phyloP scores from a whole-genome alignment of 2,797 vertebrate genomes.

The Erithacus rubecula region DNA sequence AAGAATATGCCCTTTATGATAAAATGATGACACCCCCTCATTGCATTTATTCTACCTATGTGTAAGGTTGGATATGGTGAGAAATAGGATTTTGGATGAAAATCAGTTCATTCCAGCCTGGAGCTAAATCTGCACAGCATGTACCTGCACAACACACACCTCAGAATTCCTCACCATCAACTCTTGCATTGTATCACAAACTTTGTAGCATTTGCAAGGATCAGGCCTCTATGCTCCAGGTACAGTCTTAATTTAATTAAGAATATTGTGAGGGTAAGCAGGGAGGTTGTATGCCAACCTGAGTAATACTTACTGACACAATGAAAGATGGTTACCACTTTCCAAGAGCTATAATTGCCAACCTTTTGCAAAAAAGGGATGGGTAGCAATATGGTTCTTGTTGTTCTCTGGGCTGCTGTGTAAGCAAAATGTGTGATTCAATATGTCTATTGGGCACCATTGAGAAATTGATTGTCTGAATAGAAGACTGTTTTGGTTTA shows the following conservation, averaged over 20 bases:
- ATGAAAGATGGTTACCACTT: constrained; percentile 9
- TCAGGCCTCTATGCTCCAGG: not conserved
- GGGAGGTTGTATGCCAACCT: not conserved
- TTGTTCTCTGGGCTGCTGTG: constrained; percentile 30
- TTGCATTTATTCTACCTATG: not conserved
- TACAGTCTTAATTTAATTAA: constrained; percentile 29
- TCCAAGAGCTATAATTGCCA: constrained; percentile 30
- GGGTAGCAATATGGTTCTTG: constrained; percentile 18
- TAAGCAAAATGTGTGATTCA: constrained; percentile 22
- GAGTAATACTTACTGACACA: constrained; percentile 26
- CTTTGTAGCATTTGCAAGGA: not conserved
- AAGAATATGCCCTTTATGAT: not conserved
- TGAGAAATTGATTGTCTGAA: constrained; percentile 21
- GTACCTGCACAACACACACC: not conserved
- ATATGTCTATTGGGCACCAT: not conserved
- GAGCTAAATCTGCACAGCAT: rapidly evolving
- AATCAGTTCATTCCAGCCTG: not conserved
- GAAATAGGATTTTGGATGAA: not conserved
- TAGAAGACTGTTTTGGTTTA: not conserved
- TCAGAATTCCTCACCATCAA: not conserved
- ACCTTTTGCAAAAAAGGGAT: constrained; percentile 11
- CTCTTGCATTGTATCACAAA: not conserved
- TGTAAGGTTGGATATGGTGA: not conserved
- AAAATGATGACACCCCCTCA: not conserved
- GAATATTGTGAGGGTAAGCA: not conserved